These are phyloP conservation scores for Diorhabda carinulata DNA, from an alignment of 1,140 invertebrate genomes.

Conservation along the genomic window DNA sequence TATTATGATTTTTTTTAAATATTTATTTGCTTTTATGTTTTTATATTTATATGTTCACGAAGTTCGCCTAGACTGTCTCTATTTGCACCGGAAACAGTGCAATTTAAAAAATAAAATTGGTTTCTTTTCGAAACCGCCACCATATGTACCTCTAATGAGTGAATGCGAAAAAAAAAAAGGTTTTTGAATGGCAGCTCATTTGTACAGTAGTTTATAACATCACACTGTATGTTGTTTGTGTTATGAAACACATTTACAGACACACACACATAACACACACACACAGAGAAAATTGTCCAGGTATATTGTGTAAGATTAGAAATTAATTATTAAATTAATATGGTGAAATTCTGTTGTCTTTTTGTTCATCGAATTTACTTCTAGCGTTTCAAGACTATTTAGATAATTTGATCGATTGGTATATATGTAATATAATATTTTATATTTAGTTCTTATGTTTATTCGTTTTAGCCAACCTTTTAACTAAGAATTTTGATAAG, in stretches of 20 bases:
- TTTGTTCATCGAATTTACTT: constrained; percentile 17
- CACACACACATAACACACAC: too few relatives aligned
- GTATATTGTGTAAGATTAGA: constrained; percentile 21
- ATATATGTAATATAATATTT: constrained; percentile 18
- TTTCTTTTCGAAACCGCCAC: constrained; percentile 44
- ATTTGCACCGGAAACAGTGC: constrained; percentile 40
- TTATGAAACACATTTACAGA: constrained; percentile 18
- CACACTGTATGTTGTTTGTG: constrained; percentile 27
- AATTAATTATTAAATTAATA: constrained; percentile 18
- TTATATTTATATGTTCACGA: neutral
- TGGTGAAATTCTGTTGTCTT: constrained; percentile 19
- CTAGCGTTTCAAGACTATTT: neutral
- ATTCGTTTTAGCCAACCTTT: neutral
- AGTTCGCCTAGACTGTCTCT: constrained; percentile 18
- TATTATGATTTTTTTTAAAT: too few relatives aligned
- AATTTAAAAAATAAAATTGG: constrained; percentile 36
- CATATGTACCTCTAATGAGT: constrained; percentile 46
- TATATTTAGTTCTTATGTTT: constrained; percentile 8
- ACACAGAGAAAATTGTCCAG: constrained; percentile 15
- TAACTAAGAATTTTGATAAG: too few relatives aligned
- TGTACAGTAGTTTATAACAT: constrained; percentile 41
- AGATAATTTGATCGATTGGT: constrained; percentile 6
- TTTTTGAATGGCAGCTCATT: constrained; percentile 42
- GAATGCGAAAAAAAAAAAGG: constrained; percentile 30
- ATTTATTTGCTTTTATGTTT: neutral